Evolutionary conservation across 1,140 invertebrate genomes (phyloP).

Genomic region (Condylostylus longicornis): DNA sequence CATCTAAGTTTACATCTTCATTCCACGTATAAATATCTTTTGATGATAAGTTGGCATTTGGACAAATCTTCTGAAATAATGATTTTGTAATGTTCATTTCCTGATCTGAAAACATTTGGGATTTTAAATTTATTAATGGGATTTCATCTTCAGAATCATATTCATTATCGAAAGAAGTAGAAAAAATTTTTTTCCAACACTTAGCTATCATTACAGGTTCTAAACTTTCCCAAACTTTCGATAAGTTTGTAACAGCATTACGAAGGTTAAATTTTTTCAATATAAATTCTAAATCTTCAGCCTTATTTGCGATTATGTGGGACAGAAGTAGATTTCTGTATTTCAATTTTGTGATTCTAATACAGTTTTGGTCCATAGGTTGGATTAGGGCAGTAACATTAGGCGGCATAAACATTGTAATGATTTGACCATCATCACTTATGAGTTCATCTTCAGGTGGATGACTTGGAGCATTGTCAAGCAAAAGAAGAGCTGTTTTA

Average conservation of each 20-base stretch:
- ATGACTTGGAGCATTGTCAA: constrained; percentile 26
- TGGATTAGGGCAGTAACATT: constrained; percentile 35
- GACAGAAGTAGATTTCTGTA: constrained; percentile 3
- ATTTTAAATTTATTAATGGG: no score
- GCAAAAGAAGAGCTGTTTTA: constrained; percentile 25
- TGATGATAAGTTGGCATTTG: no score
- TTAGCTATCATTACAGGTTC: no score
- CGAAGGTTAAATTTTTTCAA: constrained; percentile 3
- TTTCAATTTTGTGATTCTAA: constrained; percentile 12
- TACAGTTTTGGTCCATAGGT: constrained; percentile 36
- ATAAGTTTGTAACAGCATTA: not conserved
- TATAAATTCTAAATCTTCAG: not conserved
- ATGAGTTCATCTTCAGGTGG: constrained; percentile 10
- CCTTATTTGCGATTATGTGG: not conserved
- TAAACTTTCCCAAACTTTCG: constrained; percentile 2
- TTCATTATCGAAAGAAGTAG: no score
- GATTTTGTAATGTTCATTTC: no score
- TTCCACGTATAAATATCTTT: no score
- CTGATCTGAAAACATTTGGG: no score
- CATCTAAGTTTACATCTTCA: no score
- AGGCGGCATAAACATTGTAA: constrained; percentile 27
- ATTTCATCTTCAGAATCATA: no score
- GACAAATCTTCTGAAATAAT: no score
- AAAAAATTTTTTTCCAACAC: constrained; percentile 4
- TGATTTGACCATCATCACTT: constrained; percentile 12